Evolutionary conservation across 2,797 vertebrate genomes (phyloP), one percentile per base, ranked within the genome.

Genomic region (Botia kubotai): DNA sequence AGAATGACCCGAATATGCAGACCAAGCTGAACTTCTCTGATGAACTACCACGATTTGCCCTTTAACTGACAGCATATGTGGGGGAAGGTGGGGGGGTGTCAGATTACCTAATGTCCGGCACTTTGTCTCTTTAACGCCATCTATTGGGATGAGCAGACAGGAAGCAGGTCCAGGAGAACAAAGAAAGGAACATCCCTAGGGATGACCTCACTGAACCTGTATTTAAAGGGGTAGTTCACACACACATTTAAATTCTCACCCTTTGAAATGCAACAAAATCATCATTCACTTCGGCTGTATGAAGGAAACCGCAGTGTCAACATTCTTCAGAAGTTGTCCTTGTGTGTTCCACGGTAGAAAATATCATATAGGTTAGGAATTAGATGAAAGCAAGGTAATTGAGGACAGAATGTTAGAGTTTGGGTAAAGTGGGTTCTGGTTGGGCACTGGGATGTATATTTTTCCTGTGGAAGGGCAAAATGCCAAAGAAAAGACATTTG

Each of bases 41-140:
- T 33, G 33, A 33, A 33, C 33, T 5, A 33, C 33, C 33, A 33
- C 4, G 33, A 33, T 33, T 33, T 3, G 33, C 33, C 33, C 33
- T 33, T 33, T 33, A 33, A 3, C 33, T 33, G 33, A 33, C 33
- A 33, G 33, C 3, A 33, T 33, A 33, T 33, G 33, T 3, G 33
- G 33, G 33, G 33, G 33, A 5, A 3, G 33, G 1, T 1, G 33
- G 33, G 2, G 33, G 33, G 33, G 33, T 3, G 33, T 55, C 33
- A 79, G 60, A 77, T 29, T 8, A 58, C 73, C 58, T 14, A 52
- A 10, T 58, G 21, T 63, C 57, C 55, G 46, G 50, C 13, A 36
- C 36, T 46, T 19, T 70, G 85, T 68, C 86, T 87, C 86, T 72
- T 77, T 85, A 72, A 52, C 77, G 75, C 89, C 90, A 89, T 88